Evolutionary conservation across 2,113 vertebrate genomes (phyloP).

Genomic region (Xenopus laevis): DNA sequence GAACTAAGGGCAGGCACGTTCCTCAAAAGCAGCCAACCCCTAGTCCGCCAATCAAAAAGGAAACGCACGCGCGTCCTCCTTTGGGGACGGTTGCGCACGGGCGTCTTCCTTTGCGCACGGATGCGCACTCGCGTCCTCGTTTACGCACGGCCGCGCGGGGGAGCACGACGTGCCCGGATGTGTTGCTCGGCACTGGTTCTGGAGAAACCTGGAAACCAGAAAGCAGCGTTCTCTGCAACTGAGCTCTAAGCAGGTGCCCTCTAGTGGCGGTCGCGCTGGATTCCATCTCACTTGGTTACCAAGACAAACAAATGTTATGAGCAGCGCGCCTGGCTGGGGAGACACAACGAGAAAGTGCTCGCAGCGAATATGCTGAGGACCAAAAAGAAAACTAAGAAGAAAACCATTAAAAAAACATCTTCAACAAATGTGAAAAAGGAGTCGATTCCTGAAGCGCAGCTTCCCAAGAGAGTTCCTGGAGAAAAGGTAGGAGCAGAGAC

Average conservation of each 20-base stretch:
- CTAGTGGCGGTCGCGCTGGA: neutral
- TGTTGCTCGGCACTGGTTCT: too few relatives aligned
- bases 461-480: conserved; percentile 6
- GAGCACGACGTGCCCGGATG: too few relatives aligned
- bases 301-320: conserved; percentile 2
- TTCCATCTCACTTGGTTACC: conserved; percentile 7
- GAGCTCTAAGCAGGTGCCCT: neutral
- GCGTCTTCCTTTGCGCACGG: too few relatives aligned
- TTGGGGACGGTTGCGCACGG: too few relatives aligned
- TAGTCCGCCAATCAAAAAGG: too few relatives aligned
- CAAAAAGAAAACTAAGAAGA: conserved; percentile 28
- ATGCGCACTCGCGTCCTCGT: too few relatives aligned
- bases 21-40: too few relatives aligned
- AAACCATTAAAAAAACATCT: neutral
- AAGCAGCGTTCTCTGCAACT: too few relatives aligned
- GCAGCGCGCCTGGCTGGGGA: neutral
- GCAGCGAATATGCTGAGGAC: neutral
- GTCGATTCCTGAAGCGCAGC: neutral
- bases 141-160: too few relatives aligned
- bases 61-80: too few relatives aligned
- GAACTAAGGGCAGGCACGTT: too few relatives aligned
- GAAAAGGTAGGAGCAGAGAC: conserved; percentile 7
- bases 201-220: too few relatives aligned
- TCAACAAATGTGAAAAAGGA: neutral
- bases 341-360: neutral